Evolutionary conservation across 1,140 invertebrate species (phyloP), one percentile per base, ranked within the genome.

Genomic region (Drosophila bocqueti): DNA sequence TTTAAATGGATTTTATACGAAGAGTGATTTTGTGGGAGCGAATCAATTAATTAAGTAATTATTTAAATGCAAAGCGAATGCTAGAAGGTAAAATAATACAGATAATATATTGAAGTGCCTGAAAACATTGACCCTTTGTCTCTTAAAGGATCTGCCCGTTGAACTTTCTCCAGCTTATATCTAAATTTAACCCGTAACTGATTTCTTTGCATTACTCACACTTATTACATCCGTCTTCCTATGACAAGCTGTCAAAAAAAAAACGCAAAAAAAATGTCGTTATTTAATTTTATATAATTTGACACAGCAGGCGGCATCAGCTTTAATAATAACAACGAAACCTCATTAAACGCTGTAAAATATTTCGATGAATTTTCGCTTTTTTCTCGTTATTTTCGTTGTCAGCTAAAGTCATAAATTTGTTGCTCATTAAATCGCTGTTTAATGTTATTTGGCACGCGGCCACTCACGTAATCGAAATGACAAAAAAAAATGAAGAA

Each of bases 381-480:
- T 73, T 73, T 73, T 52, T 52, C 31, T 26, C 21, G 3, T 10
- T 64, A 26, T 72, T 67, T 24, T 46, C 43, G 55, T 21, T 57
- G 46, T 67, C 57, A 18, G 68, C 24, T 52, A 45, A 43, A 66
- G 82, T 84, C 82, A 85, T 87, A 83, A 73, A 79, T 87, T 79
- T 76, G 60, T 46, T 63, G 68, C 64, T 67, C 80, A 83, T 83
- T 83, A 83, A 79, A 83, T 79, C 66, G 55, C 34, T 73, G 46
- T 63, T 80, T 82, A 85, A 85, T 81, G 72, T 79, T 68, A 69
- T 75, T 81, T 77, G 67, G 64, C 81, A 89, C 73, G 61, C 79
- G 50, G 69, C 66, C 59, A 67, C 49, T 87, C 84, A 89, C 84
- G 77, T 89, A 87, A 89, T 81, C 68, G 62, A 65, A 86, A 76